Conservation (phyloP, 1,140 invertebrate genomes). For the Bombus fervidus region DNA sequence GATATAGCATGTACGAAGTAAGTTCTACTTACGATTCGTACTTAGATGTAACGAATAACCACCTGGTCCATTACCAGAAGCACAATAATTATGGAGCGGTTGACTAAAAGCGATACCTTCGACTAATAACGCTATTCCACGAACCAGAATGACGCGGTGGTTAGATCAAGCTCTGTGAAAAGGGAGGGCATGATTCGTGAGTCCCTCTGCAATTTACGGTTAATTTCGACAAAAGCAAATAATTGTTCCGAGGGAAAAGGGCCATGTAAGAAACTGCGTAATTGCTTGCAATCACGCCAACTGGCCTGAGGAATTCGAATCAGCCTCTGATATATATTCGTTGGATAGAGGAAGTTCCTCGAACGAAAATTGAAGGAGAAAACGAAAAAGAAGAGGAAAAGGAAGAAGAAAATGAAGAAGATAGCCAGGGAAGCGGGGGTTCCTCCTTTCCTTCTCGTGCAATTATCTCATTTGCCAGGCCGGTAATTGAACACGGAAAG, state of each 20-base stretch:
- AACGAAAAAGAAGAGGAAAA: neutral
- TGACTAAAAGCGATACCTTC: neutral
- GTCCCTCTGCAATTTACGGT: constrained; percentile 72
- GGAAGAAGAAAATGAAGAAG: neutral
- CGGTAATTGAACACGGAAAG: constrained; percentile 52
- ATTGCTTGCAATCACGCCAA: constrained; percentile 74
- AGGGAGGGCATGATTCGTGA: neutral
- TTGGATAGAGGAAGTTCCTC: constrained; percentile 18
- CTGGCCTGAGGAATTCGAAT: constrained; percentile 55
- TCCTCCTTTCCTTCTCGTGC: constrained; percentile 21
- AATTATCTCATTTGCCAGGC: constrained; percentile 62
- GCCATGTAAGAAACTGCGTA: constrained; percentile 65
- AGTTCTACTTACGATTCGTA: neutral
- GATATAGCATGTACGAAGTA: too few species aligned
- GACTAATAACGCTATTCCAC: neutral
- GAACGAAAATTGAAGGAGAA: neutral
- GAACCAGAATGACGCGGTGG: neutral
- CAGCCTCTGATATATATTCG: constrained; percentile 51
- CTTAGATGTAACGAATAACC: neutral
- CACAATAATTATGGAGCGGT: neutral
- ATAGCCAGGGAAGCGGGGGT: neutral
- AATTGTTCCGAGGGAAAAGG: constrained; percentile 70
- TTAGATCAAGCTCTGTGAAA: neutral
- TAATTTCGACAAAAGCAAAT: constrained; percentile 78
- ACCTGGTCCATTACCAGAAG: neutral